These are phyloP conservation scores for Caenorhabditis becei DNA, from an alignment of 2,888 invertebrate species.

Conservation along the genomic window DNA sequence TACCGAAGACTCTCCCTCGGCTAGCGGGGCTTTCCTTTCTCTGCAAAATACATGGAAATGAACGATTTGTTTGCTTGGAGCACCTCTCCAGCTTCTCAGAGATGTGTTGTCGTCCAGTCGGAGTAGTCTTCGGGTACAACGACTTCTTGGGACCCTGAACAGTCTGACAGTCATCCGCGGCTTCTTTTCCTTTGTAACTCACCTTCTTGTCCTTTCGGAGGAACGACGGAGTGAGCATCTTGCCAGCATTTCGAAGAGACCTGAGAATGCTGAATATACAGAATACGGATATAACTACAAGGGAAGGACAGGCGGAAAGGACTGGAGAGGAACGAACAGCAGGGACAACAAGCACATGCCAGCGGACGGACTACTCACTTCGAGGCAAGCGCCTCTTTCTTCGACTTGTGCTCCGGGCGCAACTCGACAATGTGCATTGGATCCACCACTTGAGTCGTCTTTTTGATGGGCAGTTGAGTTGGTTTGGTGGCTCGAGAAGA, in stretches of 20 bases:
- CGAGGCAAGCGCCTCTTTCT: slow-evolving; percentile 48
- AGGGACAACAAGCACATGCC: slow-evolving; percentile 11
- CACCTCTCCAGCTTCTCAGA: slow-evolving; percentile 53
- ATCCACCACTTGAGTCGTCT: slow-evolving; percentile 31
- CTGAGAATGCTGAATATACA: slow-evolving; percentile 67
- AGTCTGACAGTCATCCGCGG: neutral
- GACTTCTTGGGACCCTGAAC: slow-evolving; percentile 52
- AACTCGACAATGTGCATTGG: slow-evolving; percentile 59
- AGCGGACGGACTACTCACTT: slow-evolving; percentile 39
- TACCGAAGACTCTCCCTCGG: slow-evolving; percentile 74
- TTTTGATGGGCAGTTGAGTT: slow-evolving; percentile 56
- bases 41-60: slow-evolving; percentile 16
- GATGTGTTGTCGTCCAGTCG: slow-evolving; percentile 50
- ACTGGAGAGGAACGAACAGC: slow-evolving; percentile 27
- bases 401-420: slow-evolving; percentile 50
- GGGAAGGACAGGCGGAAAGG: slow-evolving; percentile 35
- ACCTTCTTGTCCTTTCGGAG: slow-evolving; percentile 61
- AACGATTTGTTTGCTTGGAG: neutral
- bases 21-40: slow-evolving; percentile 71
- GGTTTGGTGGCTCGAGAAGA: slow-evolving; percentile 39
- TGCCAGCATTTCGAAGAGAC: slow-evolving; percentile 65
- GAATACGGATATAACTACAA: slow-evolving; percentile 49
- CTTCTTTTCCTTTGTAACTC: too few species aligned
- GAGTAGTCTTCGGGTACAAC: slow-evolving; percentile 54
- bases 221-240: slow-evolving; percentile 67